Evolutionary conservation across 2,113 vertebrate species (phyloP).

Genomic region (Toxotes chatareus): DNA sequence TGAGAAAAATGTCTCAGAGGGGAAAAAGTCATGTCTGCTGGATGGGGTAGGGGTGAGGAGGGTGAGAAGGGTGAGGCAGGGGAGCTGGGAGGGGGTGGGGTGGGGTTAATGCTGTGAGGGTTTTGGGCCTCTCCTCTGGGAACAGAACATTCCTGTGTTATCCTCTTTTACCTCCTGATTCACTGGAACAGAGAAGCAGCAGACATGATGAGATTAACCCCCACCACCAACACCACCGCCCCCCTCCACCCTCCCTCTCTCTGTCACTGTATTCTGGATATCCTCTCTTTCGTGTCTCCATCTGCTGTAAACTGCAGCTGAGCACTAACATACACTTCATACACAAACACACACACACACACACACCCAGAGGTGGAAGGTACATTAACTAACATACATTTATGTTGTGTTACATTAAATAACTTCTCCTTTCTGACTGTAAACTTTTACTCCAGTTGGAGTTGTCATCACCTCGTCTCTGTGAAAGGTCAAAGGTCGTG

Average conservation of each 20-base stretch:
- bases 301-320: not conserved
- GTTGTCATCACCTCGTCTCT: not conserved
- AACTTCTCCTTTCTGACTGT: too few species aligned
- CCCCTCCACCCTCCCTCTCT: not conserved
- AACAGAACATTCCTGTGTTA: slow-evolving; percentile 58
- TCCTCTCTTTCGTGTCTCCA: not conserved
- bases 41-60: not conserved
- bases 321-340: not conserved
- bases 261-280: not conserved
- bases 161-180: slow-evolving; percentile 61
- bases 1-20: too few species aligned
- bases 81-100: not conserved
- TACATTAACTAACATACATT: not conserved
- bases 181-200: slow-evolving; percentile 51
- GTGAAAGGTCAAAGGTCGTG: not conserved
- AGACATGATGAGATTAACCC: slow-evolving; percentile 60
- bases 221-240: not conserved
- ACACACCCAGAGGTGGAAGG: too few species aligned
- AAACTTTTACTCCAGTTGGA: too few species aligned
- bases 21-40: too few species aligned
- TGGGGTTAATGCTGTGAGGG: slow-evolving; percentile 1
- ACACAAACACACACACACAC: not conserved
- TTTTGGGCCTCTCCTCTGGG: slow-evolving; percentile 35
- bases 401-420: not conserved
- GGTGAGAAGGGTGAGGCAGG: not conserved